Evolutionary conservation across 2,888 invertebrate species (phyloP).

Genomic region (Neoaliturus tenellus): DNA sequence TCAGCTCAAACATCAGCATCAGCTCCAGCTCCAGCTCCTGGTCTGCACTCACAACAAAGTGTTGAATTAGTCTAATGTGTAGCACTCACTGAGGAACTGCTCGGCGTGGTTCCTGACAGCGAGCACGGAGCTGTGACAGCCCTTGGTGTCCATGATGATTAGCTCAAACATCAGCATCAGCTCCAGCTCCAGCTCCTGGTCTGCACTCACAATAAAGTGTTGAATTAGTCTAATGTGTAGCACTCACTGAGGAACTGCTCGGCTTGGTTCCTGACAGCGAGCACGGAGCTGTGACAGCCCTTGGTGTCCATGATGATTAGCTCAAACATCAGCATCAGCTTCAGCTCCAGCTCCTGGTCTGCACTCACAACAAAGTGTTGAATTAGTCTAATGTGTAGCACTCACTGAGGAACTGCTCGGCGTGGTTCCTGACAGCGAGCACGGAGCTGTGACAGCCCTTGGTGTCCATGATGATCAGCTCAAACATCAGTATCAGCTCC

Average conservation of each 20-base stretch:
- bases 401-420: constrained; percentile 17
- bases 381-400: not conserved
- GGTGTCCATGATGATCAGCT: not conserved
- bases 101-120: too few relatives aligned
- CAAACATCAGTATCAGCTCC: constrained; percentile 8
- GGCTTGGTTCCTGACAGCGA: not conserved
- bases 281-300: not conserved
- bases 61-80: too few relatives aligned
- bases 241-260: constrained; percentile 17
- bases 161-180: too few relatives aligned
- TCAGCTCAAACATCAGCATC: too few relatives aligned
- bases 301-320: not conserved
- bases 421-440: not conserved
- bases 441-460: not conserved
- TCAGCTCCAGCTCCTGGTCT: not conserved
- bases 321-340: constrained; percentile 10
- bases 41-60: too few relatives aligned
- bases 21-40: too few relatives aligned
- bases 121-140: too few relatives aligned
- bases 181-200: too few relatives aligned
- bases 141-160: too few relatives aligned
- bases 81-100: too few relatives aligned
- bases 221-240: not conserved
- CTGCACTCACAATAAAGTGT: too few relatives aligned
- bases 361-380: too few relatives aligned